Evolutionary conservation across 2,888 invertebrate genomes (phyloP), one percentile per base, ranked within the genome.

Genomic region (Amphipyra berbera): DNA sequence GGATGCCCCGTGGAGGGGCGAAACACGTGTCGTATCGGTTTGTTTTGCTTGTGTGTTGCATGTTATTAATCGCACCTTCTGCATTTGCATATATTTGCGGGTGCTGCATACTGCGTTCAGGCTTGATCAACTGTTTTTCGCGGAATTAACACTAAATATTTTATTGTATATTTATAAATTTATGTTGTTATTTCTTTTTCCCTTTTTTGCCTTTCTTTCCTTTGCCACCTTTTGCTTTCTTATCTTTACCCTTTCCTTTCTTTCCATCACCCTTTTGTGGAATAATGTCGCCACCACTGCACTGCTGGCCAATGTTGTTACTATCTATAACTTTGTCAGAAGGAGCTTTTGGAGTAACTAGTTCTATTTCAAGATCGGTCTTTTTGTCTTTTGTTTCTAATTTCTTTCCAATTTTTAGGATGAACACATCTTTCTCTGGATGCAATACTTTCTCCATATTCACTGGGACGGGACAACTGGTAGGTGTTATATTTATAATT

Each of bases 401-500:
- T 74, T 94, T 94, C 65, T 95, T 95, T 30, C 94, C 94, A 61
- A 95, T 94, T 85, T 94, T 95, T 6, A 95, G 81, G 73, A 95
- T 92, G 58, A 95, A 95, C 1, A 95, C 94, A 68, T 95, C 94
- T 79, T 93, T 94, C 46, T 86, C 79, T 0, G 90, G 90, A 62
- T 94, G 88, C 9, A 89, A 27, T 14, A 84, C 73, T 84, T 95
- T 95, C 59, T 87, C 86, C 88, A 94, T 92, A 50, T 91, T 84
- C 0, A 93, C 87, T 12, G 94, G 91, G 0, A 90, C 86, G 0
- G 91, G 90, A 65, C 94, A 94, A 65, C 90, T 92, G 0, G 89
- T 83, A 9, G 94, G 94, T 3, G 94, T 95, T 2, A 95, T 87
- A 41, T 92, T 94, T 15, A 95, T 83, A 42, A 90, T 78, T 69